Base-by-base conservation (phyloP, 2,888 invertebrate genomes). In the Agonum fuliginosum region DNA sequence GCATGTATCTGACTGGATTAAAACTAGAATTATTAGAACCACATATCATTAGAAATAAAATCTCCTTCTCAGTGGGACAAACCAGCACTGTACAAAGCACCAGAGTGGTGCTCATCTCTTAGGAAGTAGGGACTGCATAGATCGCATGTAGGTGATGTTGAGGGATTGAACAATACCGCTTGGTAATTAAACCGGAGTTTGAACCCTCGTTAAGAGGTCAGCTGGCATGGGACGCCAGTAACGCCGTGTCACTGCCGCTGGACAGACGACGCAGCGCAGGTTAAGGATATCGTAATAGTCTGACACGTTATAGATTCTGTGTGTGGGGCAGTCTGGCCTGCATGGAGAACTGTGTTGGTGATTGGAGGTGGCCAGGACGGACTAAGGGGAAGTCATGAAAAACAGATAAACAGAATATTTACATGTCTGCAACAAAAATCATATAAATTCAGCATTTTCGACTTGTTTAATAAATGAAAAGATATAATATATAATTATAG, bases 141-240 rank as follows among this genome's bases (percentile, higher is more conserved):
- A 62, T 27, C 27, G 30, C 17, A 62, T 30, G 58, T 62, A 62
- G 58, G 58, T 62, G 74, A 43, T 19, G 74, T 74, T 62, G 65
- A 54, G 62, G 74, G 74, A 74, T 74, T 74, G 43, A 74, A 74
- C 74, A 74, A 74, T 65, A 74, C 62, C 62, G 74, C 43, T 62
- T 43, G 43, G 74, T 74, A 74, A 74, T 74, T 74, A 74, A 74
- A 74, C 74, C 46, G 54, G 74, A 74, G 62, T 74, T 74, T 74
- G 74, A 74, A 74, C 74, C 74, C 74, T 74, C 74, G 74, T 74
- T 74, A 74, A 74, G 74, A 65, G 65, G 74, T 74, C 74, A 74
- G 41, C 46, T 51, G 74, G 58, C 62, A 20, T 17, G 67, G 67
- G 67, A 37, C 41, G 5, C 12, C 17, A 17, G 12, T 17, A 48